Conservation (phyloP, 2,888 invertebrate species). For the Scaptomyza reducta region DNA sequence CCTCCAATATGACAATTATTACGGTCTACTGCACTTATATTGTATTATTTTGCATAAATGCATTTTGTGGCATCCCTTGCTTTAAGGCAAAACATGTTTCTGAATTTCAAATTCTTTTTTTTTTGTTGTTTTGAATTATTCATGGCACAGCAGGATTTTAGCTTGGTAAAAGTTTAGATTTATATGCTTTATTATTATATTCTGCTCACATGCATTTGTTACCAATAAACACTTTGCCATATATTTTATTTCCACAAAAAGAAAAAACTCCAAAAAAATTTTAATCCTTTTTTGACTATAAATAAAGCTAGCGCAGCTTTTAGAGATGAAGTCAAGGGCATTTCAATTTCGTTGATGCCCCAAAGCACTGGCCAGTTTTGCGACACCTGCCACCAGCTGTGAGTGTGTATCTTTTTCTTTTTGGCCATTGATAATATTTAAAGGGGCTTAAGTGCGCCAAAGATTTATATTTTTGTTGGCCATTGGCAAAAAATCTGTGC, state of each 20-base stretch:
- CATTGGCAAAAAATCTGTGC: conserved; percentile 61
- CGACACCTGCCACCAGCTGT: conserved; percentile 23
- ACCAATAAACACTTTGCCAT: neutral
- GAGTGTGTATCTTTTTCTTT: conserved; percentile 29
- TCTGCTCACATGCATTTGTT: neutral
- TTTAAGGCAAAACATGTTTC: conserved; percentile 7
- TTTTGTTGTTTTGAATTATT: neutral
- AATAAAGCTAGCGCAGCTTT: conserved; percentile 5
- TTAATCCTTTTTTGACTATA: conserved; percentile 2
- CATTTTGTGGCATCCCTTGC: conserved; percentile 36
- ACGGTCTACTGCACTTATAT: conserved; percentile 77
- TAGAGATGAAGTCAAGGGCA: neutral
- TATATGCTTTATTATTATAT: neutral
- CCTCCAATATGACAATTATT: conserved; percentile 73
- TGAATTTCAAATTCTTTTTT: neutral
- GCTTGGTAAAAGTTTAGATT: neutral
- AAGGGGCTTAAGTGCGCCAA: conserved; percentile 74
- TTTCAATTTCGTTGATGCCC: conserved; percentile 22
- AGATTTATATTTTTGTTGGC: conserved; percentile 75
- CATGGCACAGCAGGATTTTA: neutral
- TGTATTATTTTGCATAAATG: conserved; percentile 74
- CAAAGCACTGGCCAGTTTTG: conserved; percentile 16
- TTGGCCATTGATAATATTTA: conserved; percentile 73
- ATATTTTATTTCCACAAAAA: neutral
- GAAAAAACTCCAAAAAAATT: neutral